Base-by-base conservation (phyloP, 2,888 invertebrate species). In the Alsophila aescularia region DNA sequence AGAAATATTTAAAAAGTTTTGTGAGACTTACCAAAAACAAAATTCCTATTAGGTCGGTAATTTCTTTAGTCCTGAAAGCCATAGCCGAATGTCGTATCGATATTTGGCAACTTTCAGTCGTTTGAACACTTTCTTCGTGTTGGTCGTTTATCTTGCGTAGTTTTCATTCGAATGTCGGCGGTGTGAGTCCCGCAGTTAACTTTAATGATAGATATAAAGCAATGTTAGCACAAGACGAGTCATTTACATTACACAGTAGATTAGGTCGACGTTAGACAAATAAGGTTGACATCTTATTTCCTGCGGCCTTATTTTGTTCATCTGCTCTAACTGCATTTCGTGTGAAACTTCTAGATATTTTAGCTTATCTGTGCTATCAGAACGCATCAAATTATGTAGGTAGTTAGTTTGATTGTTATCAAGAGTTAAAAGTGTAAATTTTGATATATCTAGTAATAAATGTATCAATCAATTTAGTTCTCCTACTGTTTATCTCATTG, bases 251-350 rank as follows among this genome's bases (percentile, higher is more conserved):
- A 74, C 74, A 67, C 74, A 77, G 58, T 66, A 83, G 86, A 88
- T 87, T 87, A 87, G 76, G 68, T 62, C 73, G 85, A 84, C 83
- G 72, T 65, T 77, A 77, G 65, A 66, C 73, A 90, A 91, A 90
- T 83, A 90, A 58, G 59, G 72, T 77, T 87, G 86, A 87, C 81
- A 83, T 70, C 75, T 72, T 77, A 80, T 87, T 88, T 90, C 88
- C 89, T 85, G 77, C 74, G 75, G 69, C 67, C 67, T 75, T 65
- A 61, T 51, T 61, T 53, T 50, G 50, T 21, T 24, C 31, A 27
- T 45, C 32, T 37, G 15, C 27, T n/a, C 15, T 45, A 1, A 31
- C 27, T 45, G 41, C 44, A 41, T 21, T 21, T 4, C 12, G 2
- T 39, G 9, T 9, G 9, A 29, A 27, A n/a, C 8, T 15, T 14